A percentile compares a stretch with the other conserved stretches of the same genome.
phyloP scores from a whole-genome alignment of 2,888 invertebrate species.

The Lingula anatina region DNA sequence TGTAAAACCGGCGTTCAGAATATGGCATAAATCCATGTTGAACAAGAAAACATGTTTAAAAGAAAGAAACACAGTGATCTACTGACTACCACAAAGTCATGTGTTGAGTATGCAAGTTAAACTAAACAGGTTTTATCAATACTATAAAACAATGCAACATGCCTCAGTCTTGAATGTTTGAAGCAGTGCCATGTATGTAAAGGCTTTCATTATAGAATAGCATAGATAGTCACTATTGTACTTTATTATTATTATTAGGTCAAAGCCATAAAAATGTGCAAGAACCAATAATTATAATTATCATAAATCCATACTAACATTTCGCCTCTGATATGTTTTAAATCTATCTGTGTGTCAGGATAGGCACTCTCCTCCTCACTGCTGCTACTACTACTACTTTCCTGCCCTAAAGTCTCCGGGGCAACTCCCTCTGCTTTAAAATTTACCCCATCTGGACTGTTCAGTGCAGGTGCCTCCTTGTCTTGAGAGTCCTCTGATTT shows the following conservation, averaged over 20 bases:
- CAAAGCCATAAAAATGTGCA: no score
- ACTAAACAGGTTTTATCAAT: no score
- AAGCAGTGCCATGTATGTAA: no score
- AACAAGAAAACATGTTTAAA: no score
- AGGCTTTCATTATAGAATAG: no score
- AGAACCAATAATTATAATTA: no score
- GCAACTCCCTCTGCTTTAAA: conserved; percentile 16
- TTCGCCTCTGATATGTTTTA: conserved; percentile 43
- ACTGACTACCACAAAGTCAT: background rate
- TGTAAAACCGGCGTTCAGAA: no score
- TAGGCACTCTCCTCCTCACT: conserved; percentile 39
- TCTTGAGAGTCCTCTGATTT: no score
- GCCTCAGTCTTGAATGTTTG: no score
- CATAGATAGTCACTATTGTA: background rate
- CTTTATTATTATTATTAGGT: background rate
- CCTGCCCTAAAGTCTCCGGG: background rate
- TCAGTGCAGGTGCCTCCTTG: background rate
- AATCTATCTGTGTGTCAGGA: conserved; percentile 52
- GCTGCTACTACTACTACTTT: background rate
- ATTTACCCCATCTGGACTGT: conserved; percentile 7
- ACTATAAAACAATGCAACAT: no score
- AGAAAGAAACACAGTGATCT: background rate
- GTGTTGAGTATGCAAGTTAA: background rate
- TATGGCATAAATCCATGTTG: no score
- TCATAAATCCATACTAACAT: conserved; percentile 29